phyloP scores from a whole-genome alignment of 2,113 vertebrate genomes.

The Synchiropus splendidus region DNA sequence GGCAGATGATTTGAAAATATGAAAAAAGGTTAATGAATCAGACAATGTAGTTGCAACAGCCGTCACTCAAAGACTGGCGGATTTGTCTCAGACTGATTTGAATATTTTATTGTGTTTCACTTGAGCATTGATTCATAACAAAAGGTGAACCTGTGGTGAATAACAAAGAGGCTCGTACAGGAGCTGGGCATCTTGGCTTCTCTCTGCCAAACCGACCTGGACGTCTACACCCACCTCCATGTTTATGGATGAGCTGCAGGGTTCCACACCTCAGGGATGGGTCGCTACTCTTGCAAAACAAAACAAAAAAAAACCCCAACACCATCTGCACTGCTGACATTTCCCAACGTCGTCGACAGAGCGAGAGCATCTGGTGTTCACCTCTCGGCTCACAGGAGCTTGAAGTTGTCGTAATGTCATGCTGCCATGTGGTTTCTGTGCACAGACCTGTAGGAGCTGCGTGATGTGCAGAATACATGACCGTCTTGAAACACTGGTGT shows the following conservation, averaged over 20 bases:
- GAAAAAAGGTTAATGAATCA: slow-evolving; percentile 7
- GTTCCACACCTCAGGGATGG: slow-evolving; percentile 25
- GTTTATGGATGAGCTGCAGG: slow-evolving; percentile 60
- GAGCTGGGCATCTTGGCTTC: slow-evolving; percentile 36
- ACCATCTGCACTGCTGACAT: slow-evolving; percentile 56
- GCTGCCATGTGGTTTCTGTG: slow-evolving; percentile 36
- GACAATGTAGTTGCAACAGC: slow-evolving; percentile 18
- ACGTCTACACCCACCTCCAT: slow-evolving; percentile 22
- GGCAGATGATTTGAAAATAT: slow-evolving; percentile 18
- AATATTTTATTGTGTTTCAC: slow-evolving; percentile 7
- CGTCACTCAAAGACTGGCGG: slow-evolving; percentile 11
- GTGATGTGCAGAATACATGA: slow-evolving; percentile 24
- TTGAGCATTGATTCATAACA: slow-evolving; percentile 27
- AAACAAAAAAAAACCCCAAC: slow-evolving; percentile 11
- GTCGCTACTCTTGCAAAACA: slow-evolving; percentile 23
- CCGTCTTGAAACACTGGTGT: slow-evolving; percentile 5
- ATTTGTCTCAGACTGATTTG: slow-evolving; percentile 6
- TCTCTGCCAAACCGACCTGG: slow-evolving; percentile 24
- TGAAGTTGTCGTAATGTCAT: slow-evolving; percentile 41
- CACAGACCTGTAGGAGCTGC: slow-evolving; percentile 26
- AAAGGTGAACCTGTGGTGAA: slow-evolving; percentile 26
- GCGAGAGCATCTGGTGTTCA: slow-evolving; percentile 43
- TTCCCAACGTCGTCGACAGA: slow-evolving; percentile 32
- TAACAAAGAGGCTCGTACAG: slow-evolving; percentile 28
- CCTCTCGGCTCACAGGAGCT: slow-evolving; percentile 28